Percentiles rank a stretch among this genome's conserved stretches.
Evolutionary conservation across 2,888 invertebrate genomes (phyloP).

Genomic region (Spodoptera picta): DNA sequence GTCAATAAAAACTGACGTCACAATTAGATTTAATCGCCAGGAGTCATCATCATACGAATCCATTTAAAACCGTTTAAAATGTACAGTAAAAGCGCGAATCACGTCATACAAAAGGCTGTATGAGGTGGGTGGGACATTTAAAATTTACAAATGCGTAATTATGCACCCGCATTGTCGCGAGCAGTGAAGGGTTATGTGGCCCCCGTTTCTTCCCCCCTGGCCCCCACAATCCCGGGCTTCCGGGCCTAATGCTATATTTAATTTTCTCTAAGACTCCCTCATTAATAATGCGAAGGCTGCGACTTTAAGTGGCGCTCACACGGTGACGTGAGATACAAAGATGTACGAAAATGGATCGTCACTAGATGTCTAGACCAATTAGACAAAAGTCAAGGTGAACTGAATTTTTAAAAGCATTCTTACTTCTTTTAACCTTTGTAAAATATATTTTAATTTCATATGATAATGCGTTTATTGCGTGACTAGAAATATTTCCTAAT

Average conservation of each 20-base stretch:
- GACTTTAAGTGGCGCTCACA: conserved; percentile 88
- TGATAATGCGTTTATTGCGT: no score
- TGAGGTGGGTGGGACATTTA: conserved; percentile 87
- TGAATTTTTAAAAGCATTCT: background rate
- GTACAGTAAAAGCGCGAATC: conserved; percentile 83
- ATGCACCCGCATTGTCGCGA: conserved; percentile 88
- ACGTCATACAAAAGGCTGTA: conserved; percentile 86
- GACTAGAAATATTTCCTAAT: no score
- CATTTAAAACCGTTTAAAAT: conserved; percentile 80
- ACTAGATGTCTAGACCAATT: conserved; percentile 35
- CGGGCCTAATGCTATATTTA: conserved; percentile 89
- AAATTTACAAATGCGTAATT: conserved; percentile 89
- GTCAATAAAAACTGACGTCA: conserved; percentile 68
- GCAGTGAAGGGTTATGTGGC: conserved; percentile 78
- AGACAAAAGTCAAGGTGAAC: conserved; percentile 8
- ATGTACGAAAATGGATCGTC: conserved; percentile 67
- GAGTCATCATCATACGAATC: conserved; percentile 80
- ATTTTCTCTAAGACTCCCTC: conserved; percentile 89
- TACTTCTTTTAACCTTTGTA: no score
- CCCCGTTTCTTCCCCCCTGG: conserved; percentile 66
- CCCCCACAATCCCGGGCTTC: conserved; percentile 81
- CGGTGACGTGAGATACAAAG: conserved; percentile 74
- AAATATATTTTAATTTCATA: no score
- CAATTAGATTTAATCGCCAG: conserved; percentile 78
- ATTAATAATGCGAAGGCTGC: conserved; percentile 88